phyloP scores from a whole-genome alignment of 2,797 vertebrate species.

The Emydoidea blandingii region DNA sequence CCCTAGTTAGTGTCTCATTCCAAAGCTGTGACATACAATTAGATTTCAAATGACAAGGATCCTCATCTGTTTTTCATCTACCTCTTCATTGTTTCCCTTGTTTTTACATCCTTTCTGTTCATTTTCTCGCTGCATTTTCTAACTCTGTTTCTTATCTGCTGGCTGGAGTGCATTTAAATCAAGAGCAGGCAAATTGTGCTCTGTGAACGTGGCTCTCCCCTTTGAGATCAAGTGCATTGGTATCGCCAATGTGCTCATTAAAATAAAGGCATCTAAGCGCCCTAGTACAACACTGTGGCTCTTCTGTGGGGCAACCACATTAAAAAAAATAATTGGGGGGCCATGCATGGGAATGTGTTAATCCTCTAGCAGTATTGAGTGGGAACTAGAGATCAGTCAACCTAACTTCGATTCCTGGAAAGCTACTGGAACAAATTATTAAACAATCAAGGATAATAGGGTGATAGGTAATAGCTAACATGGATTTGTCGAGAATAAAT shows the following conservation, averaged over 20 bases:
- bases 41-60: slow-evolving; percentile 67
- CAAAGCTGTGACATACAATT: slow-evolving; percentile 68
- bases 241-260: neutral
- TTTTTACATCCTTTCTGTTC: slow-evolving; percentile 56
- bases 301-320: neutral
- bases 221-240: neutral
- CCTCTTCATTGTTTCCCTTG: slow-evolving; percentile 16
- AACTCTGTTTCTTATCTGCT: neutral
- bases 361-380: neutral
- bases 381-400: neutral
- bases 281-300: neutral
- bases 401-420: neutral
- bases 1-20: slow-evolving; percentile 62
- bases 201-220: neutral
- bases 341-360: neutral
- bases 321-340: neutral
- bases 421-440: neutral
- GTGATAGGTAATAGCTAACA: neutral
- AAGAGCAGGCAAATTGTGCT: neutral
- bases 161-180: neutral
- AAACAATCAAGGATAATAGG: neutral
- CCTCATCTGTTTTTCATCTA: slow-evolving; percentile 69
- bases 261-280: neutral
- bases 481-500: neutral
- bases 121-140: slow-evolving; percentile 1